Base-by-base conservation (phyloP, 2,113 vertebrate species). In the Mus pahari region DNA sequence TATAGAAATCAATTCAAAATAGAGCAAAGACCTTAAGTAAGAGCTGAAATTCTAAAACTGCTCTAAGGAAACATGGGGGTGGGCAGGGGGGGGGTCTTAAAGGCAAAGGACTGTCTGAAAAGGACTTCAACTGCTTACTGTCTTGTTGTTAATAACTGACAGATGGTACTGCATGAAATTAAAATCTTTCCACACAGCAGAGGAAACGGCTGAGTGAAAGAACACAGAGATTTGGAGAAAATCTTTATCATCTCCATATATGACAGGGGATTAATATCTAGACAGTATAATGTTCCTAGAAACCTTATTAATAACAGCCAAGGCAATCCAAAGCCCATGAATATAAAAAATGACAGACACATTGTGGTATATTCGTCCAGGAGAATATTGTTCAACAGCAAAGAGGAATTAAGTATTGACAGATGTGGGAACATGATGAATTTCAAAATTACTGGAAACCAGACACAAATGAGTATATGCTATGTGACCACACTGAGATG, bases 341-440 rank as follows among this genome's bases (percentile, higher is more conserved):
- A 55, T 11, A 91, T 53, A 86, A 84, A 31, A 68, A 84, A 75
- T 33, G 28, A 96, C 33, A 89, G 45, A 81, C 10, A 53, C 79
- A 86, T 33, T 89, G 17, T 26, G 13, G 12, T 28, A 17, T 31
- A 93, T 62, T 92, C 60, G 82, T 48, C 20, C 42, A 33, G 68
- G 11, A 96, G 64, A 92, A 48, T 33, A 92, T 39, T 74, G 45
- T 7, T 89, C 45, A 92, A 19, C 4, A 83, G 17, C 68, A 70
- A 93, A 68, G 74, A 88, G 9, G 20, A 96, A 79, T 66, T 55
- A 75, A 75, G 39, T 95, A 45, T 42, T 94, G 77, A 82, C 66
- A 78, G 64, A 77, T 48, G 0, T 17, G 87, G 45, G 62, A 90
- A 71, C 45, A 87, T 79, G 24, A 71, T 68, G 36, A 86, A 84